Percentiles rank a stretch among this genome's conserved stretches.
Evolutionary conservation across 2,888 invertebrate species (phyloP).

Genomic region (Cremastobaeus sp.): DNA sequence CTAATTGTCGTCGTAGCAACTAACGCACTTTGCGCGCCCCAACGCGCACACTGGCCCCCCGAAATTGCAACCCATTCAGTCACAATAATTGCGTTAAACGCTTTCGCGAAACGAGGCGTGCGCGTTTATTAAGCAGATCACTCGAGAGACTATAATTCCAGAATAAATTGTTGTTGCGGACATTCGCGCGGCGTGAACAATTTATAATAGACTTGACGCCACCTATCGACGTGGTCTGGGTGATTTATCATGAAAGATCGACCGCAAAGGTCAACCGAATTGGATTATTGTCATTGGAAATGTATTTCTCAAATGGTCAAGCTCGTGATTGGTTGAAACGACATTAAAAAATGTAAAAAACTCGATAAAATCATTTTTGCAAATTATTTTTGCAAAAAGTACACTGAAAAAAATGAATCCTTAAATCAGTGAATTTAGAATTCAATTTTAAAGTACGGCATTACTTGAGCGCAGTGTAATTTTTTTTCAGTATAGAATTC

Average conservation of each 20-base stretch:
- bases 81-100: conserved; percentile 67
- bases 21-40: conserved; percentile 55
- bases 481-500: too few species aligned
- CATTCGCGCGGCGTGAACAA: conserved; percentile 9
- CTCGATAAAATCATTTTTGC: too few species aligned
- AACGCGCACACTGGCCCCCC: conserved; percentile 40
- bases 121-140: conserved; percentile 61
- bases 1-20: conserved; percentile 60
- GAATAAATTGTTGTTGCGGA: conserved; percentile 63
- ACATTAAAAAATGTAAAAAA: conserved; percentile 15
- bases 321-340: conserved; percentile 22
- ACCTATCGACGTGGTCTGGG: conserved; percentile 4
- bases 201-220: conserved; percentile 17
- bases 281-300: conserved; percentile 36
- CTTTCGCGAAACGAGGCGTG: conserved; percentile 64
- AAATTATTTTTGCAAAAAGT: too few species aligned
- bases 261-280: conserved; percentile 32
- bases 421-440: too few species aligned
- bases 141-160: conserved; percentile 58
- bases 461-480: too few species aligned
- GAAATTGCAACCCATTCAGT: conserved; percentile 61
- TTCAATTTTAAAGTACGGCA: too few species aligned
- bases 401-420: too few species aligned
- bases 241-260: conserved; percentile 43
- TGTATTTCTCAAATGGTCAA: conserved; percentile 27